Conservation (phyloP, 2,113 vertebrate genomes). For the Myodes glareolus region DNA sequence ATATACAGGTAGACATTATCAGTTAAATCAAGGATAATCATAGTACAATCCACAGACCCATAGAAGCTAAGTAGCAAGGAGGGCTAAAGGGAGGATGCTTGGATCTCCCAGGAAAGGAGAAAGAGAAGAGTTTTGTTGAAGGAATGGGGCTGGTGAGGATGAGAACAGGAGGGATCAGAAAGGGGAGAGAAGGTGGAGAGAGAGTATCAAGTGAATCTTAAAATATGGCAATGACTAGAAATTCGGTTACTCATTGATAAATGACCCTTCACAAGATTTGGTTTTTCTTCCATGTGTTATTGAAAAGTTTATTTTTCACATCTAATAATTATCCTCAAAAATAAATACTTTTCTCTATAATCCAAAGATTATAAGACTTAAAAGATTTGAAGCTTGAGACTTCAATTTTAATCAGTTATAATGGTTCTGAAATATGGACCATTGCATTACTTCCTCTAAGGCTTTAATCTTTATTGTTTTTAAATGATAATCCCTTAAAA, state of each 20-base stretch:
- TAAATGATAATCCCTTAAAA: not conserved
- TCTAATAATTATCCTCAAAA: slow-evolving; percentile 13
- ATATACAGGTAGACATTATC: not conserved
- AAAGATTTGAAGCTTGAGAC: not conserved
- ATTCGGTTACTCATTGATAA: not conserved
- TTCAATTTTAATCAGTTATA: not conserved
- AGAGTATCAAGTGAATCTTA: not conserved
- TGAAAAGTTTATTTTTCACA: slow-evolving; percentile 10
- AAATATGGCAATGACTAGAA: not conserved
- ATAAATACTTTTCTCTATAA: not conserved
- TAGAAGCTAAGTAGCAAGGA: not conserved
- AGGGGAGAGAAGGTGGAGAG: not conserved
- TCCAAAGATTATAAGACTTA: slow-evolving; percentile 30
- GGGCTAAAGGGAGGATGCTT: not conserved
- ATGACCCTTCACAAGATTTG: not conserved
- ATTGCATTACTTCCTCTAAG: not conserved
- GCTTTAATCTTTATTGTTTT: not conserved
- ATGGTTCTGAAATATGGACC: not conserved
- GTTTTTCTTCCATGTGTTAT: not conserved
- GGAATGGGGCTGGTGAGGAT: not conserved
- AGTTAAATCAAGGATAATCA: not conserved
- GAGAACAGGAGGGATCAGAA: not conserved
- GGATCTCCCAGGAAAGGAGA: not conserved
- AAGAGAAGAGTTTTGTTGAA: not conserved
- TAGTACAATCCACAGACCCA: not conserved